These are phyloP conservation scores for Geophilus truncorum DNA, from an alignment of 2,888 invertebrate genomes.

Conservation along the genomic window DNA sequence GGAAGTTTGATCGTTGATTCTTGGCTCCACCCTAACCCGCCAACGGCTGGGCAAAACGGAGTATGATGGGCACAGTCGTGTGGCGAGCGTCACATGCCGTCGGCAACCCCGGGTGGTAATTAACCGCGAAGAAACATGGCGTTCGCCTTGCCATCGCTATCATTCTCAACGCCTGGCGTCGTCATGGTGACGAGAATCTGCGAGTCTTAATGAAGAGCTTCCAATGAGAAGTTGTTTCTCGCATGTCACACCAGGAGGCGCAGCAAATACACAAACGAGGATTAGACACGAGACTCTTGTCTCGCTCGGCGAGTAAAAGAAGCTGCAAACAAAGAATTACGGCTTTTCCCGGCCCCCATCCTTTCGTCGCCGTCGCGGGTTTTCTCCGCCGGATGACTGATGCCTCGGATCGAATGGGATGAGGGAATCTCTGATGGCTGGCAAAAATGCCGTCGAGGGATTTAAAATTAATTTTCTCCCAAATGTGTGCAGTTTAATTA, in stretches of 20 bases:
- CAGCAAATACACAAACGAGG: conserved; percentile 23
- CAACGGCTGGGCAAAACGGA: neutral
- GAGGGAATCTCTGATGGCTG: no score
- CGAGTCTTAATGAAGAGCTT: conserved; percentile 21
- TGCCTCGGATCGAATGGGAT: no score
- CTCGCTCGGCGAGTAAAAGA: neutral
- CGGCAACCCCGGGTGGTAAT: conserved; percentile 19
- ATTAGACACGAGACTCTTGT: conserved; percentile 3
- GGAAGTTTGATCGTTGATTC: neutral
- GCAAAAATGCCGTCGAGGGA: neutral
- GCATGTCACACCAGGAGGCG: conserved; percentile 3
- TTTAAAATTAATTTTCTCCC: neutral
- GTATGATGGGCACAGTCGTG: neutral
- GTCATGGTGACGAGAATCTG: conserved; percentile 25
- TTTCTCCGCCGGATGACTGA: no score
- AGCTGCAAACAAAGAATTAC: neutral
- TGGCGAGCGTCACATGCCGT: neutral
- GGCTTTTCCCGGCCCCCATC: neutral
- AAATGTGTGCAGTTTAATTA: neutral
- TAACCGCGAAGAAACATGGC: neutral
- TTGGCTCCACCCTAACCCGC: no score
- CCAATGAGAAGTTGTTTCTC: conserved; percentile 25
- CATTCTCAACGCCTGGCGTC: neutral
- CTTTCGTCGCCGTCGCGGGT: no score
- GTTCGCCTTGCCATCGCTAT: neutral